Base-by-base conservation (phyloP, 2,888 invertebrate species). In the Lottia scabra region DNA sequence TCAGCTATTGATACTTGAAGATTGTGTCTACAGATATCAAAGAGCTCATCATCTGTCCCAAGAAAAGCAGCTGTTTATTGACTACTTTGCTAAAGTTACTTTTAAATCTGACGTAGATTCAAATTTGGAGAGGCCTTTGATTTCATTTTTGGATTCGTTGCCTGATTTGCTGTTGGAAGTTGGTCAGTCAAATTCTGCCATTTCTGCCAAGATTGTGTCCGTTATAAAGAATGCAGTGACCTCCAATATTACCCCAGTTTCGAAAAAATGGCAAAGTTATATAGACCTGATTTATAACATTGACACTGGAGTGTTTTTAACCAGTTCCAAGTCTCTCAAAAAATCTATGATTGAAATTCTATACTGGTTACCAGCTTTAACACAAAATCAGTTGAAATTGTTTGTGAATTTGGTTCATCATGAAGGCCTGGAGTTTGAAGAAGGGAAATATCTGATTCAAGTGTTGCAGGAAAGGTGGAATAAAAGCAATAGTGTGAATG, bases 41-140 rank as follows among this genome's bases (percentile, higher is more conserved):
- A 19, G 30, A 26, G 79, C 78, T 16, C 77, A 79, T 64, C 73
- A 68, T 1, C 65, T 80, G 16, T 81, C 83, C 13, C 63, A 70
- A 16, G 81, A 83, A 70, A 81, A 81, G 72, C 74, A 63, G 27
- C 67, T 76, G 5, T 76, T 77, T 46, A 64, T 82, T 19, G 44
- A 79, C 3, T 82, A 81, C 67, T 80, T 82, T 66, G 72, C 81
- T 12, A 73, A 72, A 2, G 48, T 75, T 26, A 70, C 62, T 26
- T 62, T 78, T 16, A 38, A 48, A 38, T 56, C 27, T 4, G 16
- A 38, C 1, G 56, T 12, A 0, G 10, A 23, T 10, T 23, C 19
- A 23, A 13, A n/a, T 2, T 23, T 56, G 2, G 10, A 19, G 12
- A 23, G 12, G 19, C 56, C 56, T 10, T 13, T 19, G 4, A 23